These are phyloP conservation scores for Tympanuchus pallidicinctus DNA, from an alignment of 2,113 vertebrate species.

Conservation along the genomic window DNA sequence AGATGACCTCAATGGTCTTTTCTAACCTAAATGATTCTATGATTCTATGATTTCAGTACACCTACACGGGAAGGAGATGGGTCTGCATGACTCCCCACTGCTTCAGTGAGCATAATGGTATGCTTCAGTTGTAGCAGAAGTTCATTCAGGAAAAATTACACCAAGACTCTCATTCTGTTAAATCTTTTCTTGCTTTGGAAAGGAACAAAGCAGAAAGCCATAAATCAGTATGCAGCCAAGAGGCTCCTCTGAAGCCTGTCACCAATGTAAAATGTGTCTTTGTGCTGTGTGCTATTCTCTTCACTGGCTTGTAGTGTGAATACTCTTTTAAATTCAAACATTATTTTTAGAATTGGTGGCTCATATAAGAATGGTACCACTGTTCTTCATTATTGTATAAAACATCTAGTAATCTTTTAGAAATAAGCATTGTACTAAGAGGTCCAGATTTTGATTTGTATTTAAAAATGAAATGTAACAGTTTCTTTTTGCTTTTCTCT, in stretches of 20 bases:
- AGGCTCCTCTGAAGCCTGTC: not conserved
- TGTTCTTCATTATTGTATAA: not conserved
- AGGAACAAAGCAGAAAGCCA: not conserved
- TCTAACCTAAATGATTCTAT: no score
- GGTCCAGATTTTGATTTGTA: not conserved
- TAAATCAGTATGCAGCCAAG: not conserved
- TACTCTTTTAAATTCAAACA: not conserved
- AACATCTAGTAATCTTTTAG: not conserved
- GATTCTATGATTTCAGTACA: not conserved
- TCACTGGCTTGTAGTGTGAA: not conserved
- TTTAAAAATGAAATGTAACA: not conserved
- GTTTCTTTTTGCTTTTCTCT: not conserved
- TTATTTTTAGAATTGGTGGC: not conserved
- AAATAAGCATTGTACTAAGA: not conserved
- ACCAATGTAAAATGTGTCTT: not conserved
- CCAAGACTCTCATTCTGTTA: not conserved
- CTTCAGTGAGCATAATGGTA: not conserved
- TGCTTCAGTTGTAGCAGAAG: not conserved
- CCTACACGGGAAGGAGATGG: not conserved
- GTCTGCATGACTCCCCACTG: not conserved
- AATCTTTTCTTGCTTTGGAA: not conserved
- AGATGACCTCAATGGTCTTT: no score
- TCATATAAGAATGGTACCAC: not conserved
- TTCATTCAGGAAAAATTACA: not conserved
- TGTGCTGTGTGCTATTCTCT: not conserved